Base-by-base conservation (phyloP, 23 tunicate species). In the Diplosoma virens region DNA sequence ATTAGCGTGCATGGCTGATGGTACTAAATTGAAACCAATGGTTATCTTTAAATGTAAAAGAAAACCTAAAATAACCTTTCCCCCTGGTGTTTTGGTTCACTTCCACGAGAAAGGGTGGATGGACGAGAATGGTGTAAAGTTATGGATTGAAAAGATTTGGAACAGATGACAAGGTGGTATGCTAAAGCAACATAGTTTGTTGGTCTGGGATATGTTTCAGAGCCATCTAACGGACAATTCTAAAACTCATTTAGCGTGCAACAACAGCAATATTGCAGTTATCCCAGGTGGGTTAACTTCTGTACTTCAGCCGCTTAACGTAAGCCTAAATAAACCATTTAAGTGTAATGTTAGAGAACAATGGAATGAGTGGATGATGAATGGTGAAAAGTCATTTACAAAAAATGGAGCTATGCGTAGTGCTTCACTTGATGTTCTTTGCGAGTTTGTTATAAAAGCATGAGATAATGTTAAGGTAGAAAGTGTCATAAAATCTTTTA, bases 271-370 rank as follows among this genome's bases (percentile, higher is more conserved):
- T 36, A 23, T 24, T 23, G 77, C 77, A 46, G 77, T 70, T 16
- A 70, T 70, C 11, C 77, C 77, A 46, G 77, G 77, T 35, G 77
- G 77, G 77, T 70, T 36, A 17, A 70, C 77, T 18, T 11, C 25
- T 17, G 22, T 70, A 24, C 25, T 70, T 23, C 77, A 70, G 27
- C 77, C 77, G 30, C 77, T 71, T 46, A 67, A 71, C 67, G 77
- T 71, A 46, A n/a, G 47, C 30, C 5, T 71, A 23, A 71, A 71
- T 37, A 71, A 71, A 71, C 77, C 77, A 7, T 71, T 71, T 25
- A 71, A 71, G 25, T 20, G 25, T 21, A 56, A 56, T 21, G 25
- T 56, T 56, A 18, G 64, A 56, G 25, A 56, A 18, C 25, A 21
- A 16, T 56, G 64, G 64, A 65, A 30, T 29, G 23, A 26, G 36